A percentile compares a stretch with the other conserved stretches of the same genome.
phyloP scores from a whole-genome alignment of 1,140 invertebrate species.

The Drosophila teissieri region DNA sequence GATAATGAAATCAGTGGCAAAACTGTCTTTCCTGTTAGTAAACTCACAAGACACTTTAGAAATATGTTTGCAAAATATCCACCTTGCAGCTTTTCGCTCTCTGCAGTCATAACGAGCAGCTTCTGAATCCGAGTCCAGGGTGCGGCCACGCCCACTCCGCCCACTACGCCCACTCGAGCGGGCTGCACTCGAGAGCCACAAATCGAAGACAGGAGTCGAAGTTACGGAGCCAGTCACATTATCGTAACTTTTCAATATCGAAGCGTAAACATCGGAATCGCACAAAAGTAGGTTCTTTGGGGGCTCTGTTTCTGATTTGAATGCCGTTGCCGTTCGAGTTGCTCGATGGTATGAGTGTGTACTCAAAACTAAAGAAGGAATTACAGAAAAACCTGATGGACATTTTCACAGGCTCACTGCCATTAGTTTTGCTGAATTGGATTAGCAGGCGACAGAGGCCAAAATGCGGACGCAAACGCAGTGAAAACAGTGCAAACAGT shows the following conservation, averaged over 20 bases:
- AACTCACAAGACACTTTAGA: too few relatives aligned
- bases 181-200: slow-evolving; percentile 15
- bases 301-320: slow-evolving; percentile 12
- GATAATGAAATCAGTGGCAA: too few relatives aligned
- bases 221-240: slow-evolving; percentile 5
- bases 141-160: slow-evolving; percentile 1
- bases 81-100: background rate
- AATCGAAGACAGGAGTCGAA: slow-evolving; percentile 5
- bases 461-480: background rate
- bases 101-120: slow-evolving; percentile 17
- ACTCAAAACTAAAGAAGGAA: background rate
- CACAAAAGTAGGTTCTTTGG: background rate
- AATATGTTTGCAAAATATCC: too few relatives aligned
- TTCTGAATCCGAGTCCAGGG: slow-evolving; percentile 4
- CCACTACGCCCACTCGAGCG: slow-evolving; percentile 12
- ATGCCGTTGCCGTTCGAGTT: too few relatives aligned
- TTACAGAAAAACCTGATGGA: background rate
- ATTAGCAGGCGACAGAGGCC: slow-evolving; percentile 6
- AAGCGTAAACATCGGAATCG: slow-evolving; percentile 11
- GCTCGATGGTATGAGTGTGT: too few relatives aligned
- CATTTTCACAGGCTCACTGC: slow-evolving; percentile 3
- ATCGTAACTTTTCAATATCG: slow-evolving; percentile 24
- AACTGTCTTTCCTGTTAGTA: too few relatives aligned
- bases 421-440: slow-evolving; percentile 4
- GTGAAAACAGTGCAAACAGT: too few relatives aligned